Conservation (phyloP, 2,113 vertebrate species). For the Strix uralensis region DNA sequence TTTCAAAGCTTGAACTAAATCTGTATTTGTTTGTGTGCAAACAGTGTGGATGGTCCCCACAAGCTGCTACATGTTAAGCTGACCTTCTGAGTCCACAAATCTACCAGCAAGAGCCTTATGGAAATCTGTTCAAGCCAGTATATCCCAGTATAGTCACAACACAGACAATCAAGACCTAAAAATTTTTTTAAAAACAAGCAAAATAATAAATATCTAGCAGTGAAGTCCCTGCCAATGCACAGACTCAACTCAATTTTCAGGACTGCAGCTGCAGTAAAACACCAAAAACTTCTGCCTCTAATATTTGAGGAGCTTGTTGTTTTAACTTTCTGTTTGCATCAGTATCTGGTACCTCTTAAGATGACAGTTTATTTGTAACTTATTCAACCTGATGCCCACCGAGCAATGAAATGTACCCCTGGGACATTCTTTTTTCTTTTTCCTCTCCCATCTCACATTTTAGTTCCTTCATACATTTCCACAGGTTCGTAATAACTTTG, state of each 20-base stretch:
- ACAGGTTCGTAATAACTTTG: background rate
- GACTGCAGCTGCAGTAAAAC: background rate
- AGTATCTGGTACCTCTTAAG: background rate
- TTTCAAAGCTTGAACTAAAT: background rate
- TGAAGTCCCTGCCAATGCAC: background rate
- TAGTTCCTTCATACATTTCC: background rate
- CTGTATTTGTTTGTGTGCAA: background rate
- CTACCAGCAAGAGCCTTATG: background rate
- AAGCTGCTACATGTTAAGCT: accelerated
- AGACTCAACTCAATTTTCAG: background rate
- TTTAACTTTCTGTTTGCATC: background rate
- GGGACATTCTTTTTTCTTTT: background rate
- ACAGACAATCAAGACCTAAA: background rate
- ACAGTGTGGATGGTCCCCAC: background rate
- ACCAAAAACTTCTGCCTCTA: background rate
- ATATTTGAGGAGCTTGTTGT: background rate
- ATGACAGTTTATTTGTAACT: background rate
- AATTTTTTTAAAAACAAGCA: background rate
- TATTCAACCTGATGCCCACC: background rate
- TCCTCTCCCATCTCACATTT: background rate
- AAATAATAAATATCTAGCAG: background rate
- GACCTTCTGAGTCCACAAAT: background rate
- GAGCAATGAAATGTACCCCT: background rate
- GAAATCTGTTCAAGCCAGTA: background rate
- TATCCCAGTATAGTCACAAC: background rate